Conservation (phyloP, 2,113 vertebrate genomes). For the Zapornia atra region DNA sequence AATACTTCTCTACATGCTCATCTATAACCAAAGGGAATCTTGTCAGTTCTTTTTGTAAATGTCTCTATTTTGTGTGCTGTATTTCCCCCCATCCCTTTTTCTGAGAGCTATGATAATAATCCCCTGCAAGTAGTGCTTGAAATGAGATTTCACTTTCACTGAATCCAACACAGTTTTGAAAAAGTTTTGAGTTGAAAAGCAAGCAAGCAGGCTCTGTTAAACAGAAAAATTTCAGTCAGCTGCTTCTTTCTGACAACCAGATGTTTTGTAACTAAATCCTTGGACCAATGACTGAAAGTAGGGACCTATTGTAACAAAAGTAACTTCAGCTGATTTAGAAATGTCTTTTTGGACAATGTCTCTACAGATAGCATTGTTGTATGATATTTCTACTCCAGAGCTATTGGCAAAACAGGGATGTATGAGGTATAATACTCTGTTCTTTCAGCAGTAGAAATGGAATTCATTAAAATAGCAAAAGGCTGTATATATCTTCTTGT, state of each 20-base stretch:
- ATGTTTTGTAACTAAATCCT: neutral
- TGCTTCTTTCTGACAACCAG: neutral
- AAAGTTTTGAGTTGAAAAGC: neutral
- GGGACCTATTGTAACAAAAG: neutral
- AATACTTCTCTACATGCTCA: neutral
- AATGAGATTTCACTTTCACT: slow-evolving; percentile 27
- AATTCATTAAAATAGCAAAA: slow-evolving; percentile 61
- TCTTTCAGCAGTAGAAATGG: slow-evolving; percentile 52
- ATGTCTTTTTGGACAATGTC: neutral
- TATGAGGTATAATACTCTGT: neutral
- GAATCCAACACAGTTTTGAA: neutral
- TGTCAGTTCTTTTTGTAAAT: neutral
- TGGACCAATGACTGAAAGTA: neutral
- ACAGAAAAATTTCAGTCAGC: neutral
- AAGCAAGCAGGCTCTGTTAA: neutral
- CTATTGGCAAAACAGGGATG: slow-evolving; percentile 12
- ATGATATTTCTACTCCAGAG: neutral
- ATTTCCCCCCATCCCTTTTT: neutral
- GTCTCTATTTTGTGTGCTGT: neutral
- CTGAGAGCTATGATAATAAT: neutral
- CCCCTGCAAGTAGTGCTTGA: neutral
- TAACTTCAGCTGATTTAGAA: slow-evolving; percentile 21
- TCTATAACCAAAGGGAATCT: neutral
- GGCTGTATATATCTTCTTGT: slow-evolving; percentile 39
- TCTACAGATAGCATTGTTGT: neutral